phyloP scores from a whole-genome alignment of 2,113 vertebrate genomes.

The Psittacus erithacus region DNA sequence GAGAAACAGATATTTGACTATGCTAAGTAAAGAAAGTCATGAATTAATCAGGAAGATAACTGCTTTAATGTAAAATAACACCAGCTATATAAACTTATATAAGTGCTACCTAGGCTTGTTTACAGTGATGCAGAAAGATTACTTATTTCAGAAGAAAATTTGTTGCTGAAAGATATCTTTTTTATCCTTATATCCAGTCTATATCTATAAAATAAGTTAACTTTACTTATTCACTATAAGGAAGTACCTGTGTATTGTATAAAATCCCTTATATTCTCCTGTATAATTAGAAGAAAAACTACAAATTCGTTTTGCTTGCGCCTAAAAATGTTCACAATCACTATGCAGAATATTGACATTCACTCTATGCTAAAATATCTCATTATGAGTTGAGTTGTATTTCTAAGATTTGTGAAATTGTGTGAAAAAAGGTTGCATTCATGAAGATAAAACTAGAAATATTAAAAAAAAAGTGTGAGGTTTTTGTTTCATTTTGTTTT shows the following conservation, averaged over 20 bases:
- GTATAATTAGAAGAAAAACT: not conserved
- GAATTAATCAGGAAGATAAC: not conserved
- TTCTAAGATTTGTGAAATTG: not conserved
- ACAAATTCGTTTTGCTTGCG: not conserved
- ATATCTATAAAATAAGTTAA: not conserved
- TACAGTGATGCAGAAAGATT: not conserved
- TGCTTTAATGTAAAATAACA: not conserved
- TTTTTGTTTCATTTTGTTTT: not conserved
- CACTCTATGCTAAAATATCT: not conserved
- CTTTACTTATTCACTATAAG: not conserved
- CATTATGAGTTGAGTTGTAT: not conserved
- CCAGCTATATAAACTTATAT: not conserved
- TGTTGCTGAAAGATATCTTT: not conserved
- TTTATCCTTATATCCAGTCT: not conserved
- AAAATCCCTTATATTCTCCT: not conserved
- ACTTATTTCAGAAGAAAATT: not conserved
- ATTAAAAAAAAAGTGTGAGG: fast-evolving
- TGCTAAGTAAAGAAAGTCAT: not conserved
- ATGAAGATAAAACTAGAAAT: not conserved
- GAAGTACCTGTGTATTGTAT: not conserved
- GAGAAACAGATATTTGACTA: not conserved
- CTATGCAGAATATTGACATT: not conserved
- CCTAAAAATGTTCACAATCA: not conserved
- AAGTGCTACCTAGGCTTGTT: not conserved
- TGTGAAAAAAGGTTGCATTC: not conserved